Evolutionary conservation across 1,140 invertebrate species (phyloP).

Genomic region (Apis mellifera): Amel_HAv3.1 CM009931.2:25704001-25704500

Average conservation of each 20-base stretch:
- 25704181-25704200: constrained; percentile 62
- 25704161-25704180: constrained; percentile 57
- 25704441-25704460: too few species aligned
- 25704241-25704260: constrained; percentile 53
- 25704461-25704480: too few species aligned
- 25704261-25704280: constrained; percentile 69
- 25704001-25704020: background rate
- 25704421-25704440: too few species aligned
- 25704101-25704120: background rate
- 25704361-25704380: too few species aligned
- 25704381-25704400: too few species aligned
- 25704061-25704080: background rate
- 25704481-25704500: too few species aligned
- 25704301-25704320: constrained; percentile 58
- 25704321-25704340: too few species aligned
- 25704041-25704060: background rate
- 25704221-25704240: constrained; percentile 27
- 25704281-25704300: constrained; percentile 79
- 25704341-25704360: too few species aligned
- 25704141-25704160: constrained; percentile 14
- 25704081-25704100: constrained; percentile 23
- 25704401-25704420: too few species aligned
- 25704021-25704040: background rate
- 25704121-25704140: constrained; percentile 48
- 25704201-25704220: constrained; percentile 28